A percentile compares a stretch with the other conserved stretches of the same genome.
These are phyloP conservation scores for Macroglossus sobrinus DNA, from an alignment of 2,113 vertebrate genomes.

Conservation along the genomic window DNA sequence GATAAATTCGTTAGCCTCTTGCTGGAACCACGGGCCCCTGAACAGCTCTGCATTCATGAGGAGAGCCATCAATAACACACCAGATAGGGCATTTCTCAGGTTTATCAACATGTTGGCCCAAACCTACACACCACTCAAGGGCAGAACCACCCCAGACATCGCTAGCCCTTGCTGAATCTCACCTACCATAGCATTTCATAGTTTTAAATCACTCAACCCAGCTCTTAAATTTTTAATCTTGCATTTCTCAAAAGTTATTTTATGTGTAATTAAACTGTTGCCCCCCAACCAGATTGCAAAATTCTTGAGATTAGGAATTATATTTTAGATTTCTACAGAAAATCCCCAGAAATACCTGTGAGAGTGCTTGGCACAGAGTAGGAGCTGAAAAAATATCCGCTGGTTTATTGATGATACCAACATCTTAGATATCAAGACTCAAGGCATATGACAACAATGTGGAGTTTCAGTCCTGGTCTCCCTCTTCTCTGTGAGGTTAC, in stretches of 20 bases:
- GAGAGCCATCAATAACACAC: conserved; percentile 71
- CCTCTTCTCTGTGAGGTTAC: not conserved
- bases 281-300: not conserved
- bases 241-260: not conserved
- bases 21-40: conserved; percentile 72
- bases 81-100: conserved; percentile 67
- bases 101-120: conserved; percentile 59
- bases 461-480: not conserved
- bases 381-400: not conserved
- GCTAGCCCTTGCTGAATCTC: not conserved
- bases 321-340: not conserved
- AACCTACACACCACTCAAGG: not conserved
- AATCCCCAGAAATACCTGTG: not conserved
- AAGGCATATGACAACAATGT: not conserved
- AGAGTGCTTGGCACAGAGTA: not conserved
- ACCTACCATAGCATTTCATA: not conserved
- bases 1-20: conserved; percentile 82
- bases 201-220: not conserved
- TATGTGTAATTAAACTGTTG: not conserved
- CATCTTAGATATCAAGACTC: not conserved
- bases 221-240: not conserved
- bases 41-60: conserved; percentile 71
- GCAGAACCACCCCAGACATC: not conserved
- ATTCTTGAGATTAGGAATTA: not conserved
- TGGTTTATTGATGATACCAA: not conserved